Evolutionary conservation across 2,797 vertebrate genomes (phyloP).

Genomic region (Hemibagrus guttatus): DNA sequence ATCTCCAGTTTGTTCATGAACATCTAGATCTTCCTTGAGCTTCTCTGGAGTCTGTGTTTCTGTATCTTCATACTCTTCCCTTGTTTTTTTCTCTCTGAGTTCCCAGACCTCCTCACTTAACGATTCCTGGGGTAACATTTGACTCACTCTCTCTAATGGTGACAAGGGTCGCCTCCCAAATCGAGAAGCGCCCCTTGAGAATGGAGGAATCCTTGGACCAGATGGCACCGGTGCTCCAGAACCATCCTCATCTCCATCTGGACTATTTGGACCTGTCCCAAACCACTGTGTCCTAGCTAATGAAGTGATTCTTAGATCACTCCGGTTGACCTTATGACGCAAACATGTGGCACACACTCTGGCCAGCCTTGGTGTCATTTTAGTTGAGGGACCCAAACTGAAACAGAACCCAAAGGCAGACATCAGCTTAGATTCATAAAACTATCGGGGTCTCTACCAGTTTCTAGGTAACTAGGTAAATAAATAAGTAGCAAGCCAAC

Average conservation of each 20-base stretch:
- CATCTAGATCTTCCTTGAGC: background rate
- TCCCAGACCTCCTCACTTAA: constrained; percentile 73
- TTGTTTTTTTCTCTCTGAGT: constrained; percentile 60
- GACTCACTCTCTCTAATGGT: constrained; percentile 79
- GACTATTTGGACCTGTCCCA: constrained; percentile 50
- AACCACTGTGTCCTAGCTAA: constrained; percentile 50
- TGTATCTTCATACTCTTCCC: constrained; percentile 32
- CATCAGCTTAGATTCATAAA: background rate
- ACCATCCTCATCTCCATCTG: constrained; percentile 48
- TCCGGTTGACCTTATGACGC: constrained; percentile 14
- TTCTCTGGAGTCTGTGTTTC: background rate
- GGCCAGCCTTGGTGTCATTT: constrained; percentile 54
- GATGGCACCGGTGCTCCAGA: constrained; percentile 29
- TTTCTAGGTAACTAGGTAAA: too few relatives aligned
- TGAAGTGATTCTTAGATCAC: background rate
- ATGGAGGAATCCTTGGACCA: background rate
- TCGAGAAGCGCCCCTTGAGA: constrained; percentile 28
- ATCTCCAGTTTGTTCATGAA: background rate
- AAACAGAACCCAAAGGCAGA: constrained; percentile 3
- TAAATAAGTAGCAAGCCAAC: background rate
- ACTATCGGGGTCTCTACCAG: too few relatives aligned
- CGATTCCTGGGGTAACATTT: constrained; percentile 70
- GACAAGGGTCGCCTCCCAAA: constrained; percentile 69
- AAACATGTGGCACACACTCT: constrained; percentile 41
- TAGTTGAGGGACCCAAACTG: background rate